Evolutionary conservation across 2,797 vertebrate species (phyloP), one percentile per base, ranked within the genome.

Genomic region (Malacoraja senta): DNA sequence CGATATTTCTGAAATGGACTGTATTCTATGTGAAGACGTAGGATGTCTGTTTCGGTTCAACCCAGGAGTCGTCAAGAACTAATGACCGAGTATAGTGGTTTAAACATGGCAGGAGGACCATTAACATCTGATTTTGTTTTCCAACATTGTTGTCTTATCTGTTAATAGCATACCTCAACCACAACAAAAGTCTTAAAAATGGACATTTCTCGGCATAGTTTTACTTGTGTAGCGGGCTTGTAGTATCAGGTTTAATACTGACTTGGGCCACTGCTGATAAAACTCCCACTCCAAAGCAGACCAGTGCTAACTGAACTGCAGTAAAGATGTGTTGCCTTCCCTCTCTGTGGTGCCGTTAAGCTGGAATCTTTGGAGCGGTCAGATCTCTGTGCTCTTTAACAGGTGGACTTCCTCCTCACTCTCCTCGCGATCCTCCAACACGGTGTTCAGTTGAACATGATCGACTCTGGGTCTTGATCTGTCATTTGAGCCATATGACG

Each of bases 401-500:
- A 99, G 97, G 96, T 95, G 95, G 95, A 98, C 97, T 93, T 98
- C 97, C 94, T 97, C 97, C 96, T 97, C 97, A 0, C 94, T 94
- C 94, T 98, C 97, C 94, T 98, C 97, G 93, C 95, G 96, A 94
- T 96, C 97, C 93, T 95, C 97, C 93, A 95, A 96, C 94, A 97
- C 96, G 93, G 96, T 95, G 93, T 97, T 98, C 97, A 99, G 97
- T 99, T 99, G 98, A 99, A 99, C 98, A 99, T 99, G 96, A 99
- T 99, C 96, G 97, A 98, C 95, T 98, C 98, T 96, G 99, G 99
- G 95, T 99, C 99, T 97, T 98, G 97, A 96, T 99, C 97, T 97
- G 99, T 98, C 98, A 98, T 99, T 97, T 99, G 99, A 96, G 99
- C 99, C 98, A 99, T 99, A 97, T 99, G 99, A 96, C 99, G 99